Evolutionary conservation across 1,140 invertebrate species (phyloP).

Genomic region (Druon quercuslanigerum): DNA sequence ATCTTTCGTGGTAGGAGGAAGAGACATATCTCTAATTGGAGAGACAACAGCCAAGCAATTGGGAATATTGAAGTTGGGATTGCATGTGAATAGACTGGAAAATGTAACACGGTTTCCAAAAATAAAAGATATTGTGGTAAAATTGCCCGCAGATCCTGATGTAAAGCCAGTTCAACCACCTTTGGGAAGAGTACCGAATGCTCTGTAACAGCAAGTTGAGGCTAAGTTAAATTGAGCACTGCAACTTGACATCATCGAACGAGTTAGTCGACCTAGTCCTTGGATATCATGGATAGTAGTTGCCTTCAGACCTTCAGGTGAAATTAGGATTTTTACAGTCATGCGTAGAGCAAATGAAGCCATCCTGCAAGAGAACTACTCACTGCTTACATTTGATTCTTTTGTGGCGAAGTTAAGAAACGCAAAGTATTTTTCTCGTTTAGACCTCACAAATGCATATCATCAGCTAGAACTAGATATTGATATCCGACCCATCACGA

Average conservation of each 20-base stretch:
- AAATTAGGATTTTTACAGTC: constrained; percentile 58
- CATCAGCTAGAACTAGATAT: constrained; percentile 58
- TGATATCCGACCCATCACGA: constrained; percentile 44
- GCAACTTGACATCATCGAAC: constrained; percentile 18
- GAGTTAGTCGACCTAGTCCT: too few relatives aligned
- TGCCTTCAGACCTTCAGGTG: too few relatives aligned
- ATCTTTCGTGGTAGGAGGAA: constrained; percentile 27
- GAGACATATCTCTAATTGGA: too few relatives aligned
- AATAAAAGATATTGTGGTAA: constrained; percentile 49
- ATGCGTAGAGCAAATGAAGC: constrained; percentile 55
- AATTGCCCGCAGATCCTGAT: constrained; percentile 49
- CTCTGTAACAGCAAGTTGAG: constrained; percentile 46
- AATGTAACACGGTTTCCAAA: too few relatives aligned
- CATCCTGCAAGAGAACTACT: constrained; percentile 56
- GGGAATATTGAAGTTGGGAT: too few relatives aligned
- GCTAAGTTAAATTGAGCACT: constrained; percentile 46
- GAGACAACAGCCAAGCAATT: too few relatives aligned
- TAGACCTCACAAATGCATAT: constrained; percentile 58
- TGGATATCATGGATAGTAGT: too few relatives aligned
- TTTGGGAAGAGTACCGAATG: constrained; percentile 46
- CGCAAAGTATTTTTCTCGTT: constrained; percentile 54
- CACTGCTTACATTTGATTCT: too few relatives aligned
- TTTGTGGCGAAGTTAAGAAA: constrained; percentile 49
- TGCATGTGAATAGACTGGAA: too few relatives aligned
- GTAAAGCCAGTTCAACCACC: constrained; percentile 54